Base-by-base conservation (phyloP, 2,888 invertebrate genomes). In the Melikaiella ostensackeni region DNA sequence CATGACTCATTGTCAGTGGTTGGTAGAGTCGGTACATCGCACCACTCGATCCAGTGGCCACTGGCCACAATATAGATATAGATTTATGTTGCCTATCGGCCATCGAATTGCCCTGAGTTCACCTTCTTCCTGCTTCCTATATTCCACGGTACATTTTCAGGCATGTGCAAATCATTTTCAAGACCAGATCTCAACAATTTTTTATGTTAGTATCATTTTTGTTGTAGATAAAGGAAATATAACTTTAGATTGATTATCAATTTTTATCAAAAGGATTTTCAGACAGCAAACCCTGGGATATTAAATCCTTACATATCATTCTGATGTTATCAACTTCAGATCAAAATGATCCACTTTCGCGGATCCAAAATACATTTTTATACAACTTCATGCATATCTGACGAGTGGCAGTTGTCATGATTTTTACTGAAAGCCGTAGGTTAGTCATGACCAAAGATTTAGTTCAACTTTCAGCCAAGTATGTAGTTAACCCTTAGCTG, bases 61-160 rank as follows among this genome's bases (percentile, higher is more conserved):
- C 21, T 42, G 42, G 16, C 42, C 16, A 42, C 16, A 30, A 50
- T 33, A 50, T 50, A 70, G 46, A 50, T 27, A 70, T n/a, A 70
- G 46, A 70, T 33, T 55, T 21, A 55, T 55, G 50, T 55, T 55
- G 21, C 8, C 50, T 21, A 55, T 55, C 21, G 21, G 9, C 21
- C n/a, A 55, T 55, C 21, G 21, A 21, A 19, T 55, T 21, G 21
- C 50, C 50, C 50, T 21, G 50, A 55, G 50, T 50, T 50, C 42
- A 55, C 8, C 27, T 42, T 66, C 42, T 66, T 66, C 66, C 66
- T 66, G 66, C 46, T 66, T 66, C 64, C 64, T 46, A 35, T 66
- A 66, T 70, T 50, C 70, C n/a, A 70, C 70, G 46, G 70, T 70
- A 50, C 46, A 66, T 27, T 66, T 66, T 46, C 66, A 66, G 66